Evolutionary conservation across 1,140 invertebrate species (phyloP), one percentile per base, ranked within the genome.

Genomic region (Hylaeus volcanicus): DNA sequence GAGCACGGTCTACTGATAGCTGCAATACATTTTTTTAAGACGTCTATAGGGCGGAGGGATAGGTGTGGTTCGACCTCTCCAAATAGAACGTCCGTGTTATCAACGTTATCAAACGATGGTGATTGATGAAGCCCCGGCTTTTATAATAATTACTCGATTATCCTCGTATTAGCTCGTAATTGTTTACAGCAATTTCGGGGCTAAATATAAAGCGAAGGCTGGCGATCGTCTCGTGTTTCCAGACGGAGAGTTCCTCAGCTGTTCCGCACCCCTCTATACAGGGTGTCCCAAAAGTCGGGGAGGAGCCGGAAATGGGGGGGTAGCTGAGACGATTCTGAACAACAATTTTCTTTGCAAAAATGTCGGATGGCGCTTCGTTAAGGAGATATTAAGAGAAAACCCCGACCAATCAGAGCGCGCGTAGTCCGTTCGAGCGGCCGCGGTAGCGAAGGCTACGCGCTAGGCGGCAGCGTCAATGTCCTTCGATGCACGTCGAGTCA

Each of bases 101-200:
- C 85, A 65, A 55, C 74, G 85, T 86, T 86, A 86, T 86, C 84
- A 73, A 64, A 65, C 45, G 51, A 48, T 78, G 71, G 88, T 92
- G 92, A 92, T 92, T 92, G 91, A 92, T 92, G 86, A 86, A 84
- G 74, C 63, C 26, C 61, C 72, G 69, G 92, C 91, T 92, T 91
- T 92, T 92, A 92, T 88, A 92, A 91, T 92, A 91, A 92, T 92
- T 92, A 88, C 89, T 87, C 83, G 86, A 89, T 89, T 87, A 87
- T 88, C 83, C 68, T 69, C 73, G 76, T 90, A 91, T 91, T 89
- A 89, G 78, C 68, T 72, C 79, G 84, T 89, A 91, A 91, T 90
- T 90, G 82, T 89, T 88, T 82, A 71, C 78, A 70, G 79, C 82
- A 86, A 90, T 87, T 90, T 89, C 80, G 58, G 61, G 53, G 61